Evolutionary conservation across 2,113 vertebrate genomes (phyloP), one percentile per base, ranked within the genome.

Genomic region (Cryptotis parvus): DNA sequence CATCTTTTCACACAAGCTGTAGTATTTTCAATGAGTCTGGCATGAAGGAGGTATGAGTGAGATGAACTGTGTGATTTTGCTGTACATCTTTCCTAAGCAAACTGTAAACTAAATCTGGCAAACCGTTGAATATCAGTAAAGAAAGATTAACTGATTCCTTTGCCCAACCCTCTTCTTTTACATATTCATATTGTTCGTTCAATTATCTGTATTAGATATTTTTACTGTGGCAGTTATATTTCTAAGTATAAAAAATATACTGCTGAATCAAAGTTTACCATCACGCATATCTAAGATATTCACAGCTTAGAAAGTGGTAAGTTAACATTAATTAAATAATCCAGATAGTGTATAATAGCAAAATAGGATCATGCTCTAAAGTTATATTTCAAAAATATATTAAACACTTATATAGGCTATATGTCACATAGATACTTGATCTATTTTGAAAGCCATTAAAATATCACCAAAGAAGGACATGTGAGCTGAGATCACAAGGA

Each of bases 101-200:
- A 79, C 41, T 69, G 43, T 8, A 72, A 49, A 43, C 6, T 12
- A 29, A 76, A 61, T 41, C 43, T 93, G 68, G 61, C 65, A 90
- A 91, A n/a, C 63, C 72, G 41, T 33, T 89, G 79, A 88, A 76
- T 68, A 24, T 76, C 35, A 95, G 22, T 61, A 16, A 82, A 68
- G 29, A 85, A 92, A 93, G n/a, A 73, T 65, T 76, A 70, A 66
- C 65, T 92, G 31, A 74, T 83, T 39, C 43, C 22, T 29, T 87
- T 76, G 37, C 6, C 74, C 85, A 93, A 1, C 75, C 74, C n/a
- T 84, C 84, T 91, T 43, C 55, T 87, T 91, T 91, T 73, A 37
- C 73, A 72, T 39, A 66, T 52, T 85, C 58, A 73, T 89, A 72
- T 91, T 61, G 81, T 90, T 95, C 35, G 72, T 77, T 93, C 69